A percentile compares a stretch with the other conserved stretches of the same genome.
These are phyloP conservation scores for Danionella dracula DNA, from an alignment of 2,797 vertebrate genomes.

Conservation along the genomic window DNA sequence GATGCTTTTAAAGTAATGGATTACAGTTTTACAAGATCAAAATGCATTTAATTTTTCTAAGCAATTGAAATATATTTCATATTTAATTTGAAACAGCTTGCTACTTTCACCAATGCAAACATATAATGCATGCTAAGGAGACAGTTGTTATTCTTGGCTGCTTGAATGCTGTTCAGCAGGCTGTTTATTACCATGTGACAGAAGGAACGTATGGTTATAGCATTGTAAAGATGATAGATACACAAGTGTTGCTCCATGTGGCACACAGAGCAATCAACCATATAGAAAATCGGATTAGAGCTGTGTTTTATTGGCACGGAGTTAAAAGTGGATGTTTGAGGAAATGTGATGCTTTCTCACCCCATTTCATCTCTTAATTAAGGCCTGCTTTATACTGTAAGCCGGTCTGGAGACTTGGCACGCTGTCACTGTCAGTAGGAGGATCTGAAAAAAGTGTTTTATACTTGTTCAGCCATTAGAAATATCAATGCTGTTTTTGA, in stretches of 20 bases:
- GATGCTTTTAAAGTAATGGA: too few species aligned
- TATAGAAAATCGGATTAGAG: not conserved
- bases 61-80: not conserved
- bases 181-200: slow-evolving; percentile 16
- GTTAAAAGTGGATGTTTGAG: not conserved
- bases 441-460: slow-evolving; percentile 27
- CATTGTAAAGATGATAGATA: slow-evolving; percentile 13
- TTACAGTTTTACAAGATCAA: not conserved
- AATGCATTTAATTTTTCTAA: not conserved
- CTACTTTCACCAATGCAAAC: not conserved
- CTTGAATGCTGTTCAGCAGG: not conserved
- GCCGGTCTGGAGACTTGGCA: slow-evolving; percentile 21
- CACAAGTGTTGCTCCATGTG: not conserved
- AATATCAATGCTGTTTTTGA: slow-evolving; percentile 21
- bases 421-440: not conserved
- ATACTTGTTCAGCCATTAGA: slow-evolving; percentile 26
- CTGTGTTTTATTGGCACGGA: not conserved
- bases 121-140: not conserved
- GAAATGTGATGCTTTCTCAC: slow-evolving; percentile 1
- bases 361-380: slow-evolving; percentile 11
- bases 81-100: not conserved
- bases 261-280: not conserved
- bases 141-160: not conserved
- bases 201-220: not conserved
- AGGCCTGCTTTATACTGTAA: slow-evolving; percentile 22